Conservation (phyloP, 2,113 vertebrate species). For the Boleophthalmus pectinirostris region DNA sequence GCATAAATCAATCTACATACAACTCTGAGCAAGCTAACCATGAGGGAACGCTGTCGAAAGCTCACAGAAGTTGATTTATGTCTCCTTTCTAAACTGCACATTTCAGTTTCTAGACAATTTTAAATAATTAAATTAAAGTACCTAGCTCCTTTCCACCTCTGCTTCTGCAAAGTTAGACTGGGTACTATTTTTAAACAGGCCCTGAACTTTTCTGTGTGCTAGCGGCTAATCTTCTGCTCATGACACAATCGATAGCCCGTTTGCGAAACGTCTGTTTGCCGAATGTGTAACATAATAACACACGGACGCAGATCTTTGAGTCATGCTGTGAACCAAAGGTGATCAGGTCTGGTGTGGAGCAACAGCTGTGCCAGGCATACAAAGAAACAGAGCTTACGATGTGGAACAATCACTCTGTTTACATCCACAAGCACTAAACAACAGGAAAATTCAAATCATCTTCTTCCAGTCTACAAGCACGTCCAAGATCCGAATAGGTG, state of each 20-base stretch:
- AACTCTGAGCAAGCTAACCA: too few species aligned
- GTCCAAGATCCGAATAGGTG: too few species aligned
- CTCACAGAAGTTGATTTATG: too few species aligned
- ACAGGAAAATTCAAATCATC: too few species aligned
- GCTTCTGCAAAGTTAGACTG: not conserved
- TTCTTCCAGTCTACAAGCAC: too few species aligned
- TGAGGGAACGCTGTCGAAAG: too few species aligned
- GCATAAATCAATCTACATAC: too few species aligned
- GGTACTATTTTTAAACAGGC: not conserved
- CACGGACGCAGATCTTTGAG: constrained; percentile 14
- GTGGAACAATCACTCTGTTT: not conserved
- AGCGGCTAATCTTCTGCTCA: constrained; percentile 36
- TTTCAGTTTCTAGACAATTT: too few species aligned
- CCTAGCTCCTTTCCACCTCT: not conserved
- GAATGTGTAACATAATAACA: constrained; percentile 32
- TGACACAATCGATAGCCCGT: constrained; percentile 46
- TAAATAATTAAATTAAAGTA: too few species aligned
- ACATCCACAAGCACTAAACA: too few species aligned
- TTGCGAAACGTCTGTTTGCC: constrained; percentile 45
- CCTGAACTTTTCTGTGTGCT: constrained; percentile 24
- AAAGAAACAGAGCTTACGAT: not conserved
- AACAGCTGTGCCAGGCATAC: constrained; percentile 3
- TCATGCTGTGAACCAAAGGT: constrained; percentile 18
- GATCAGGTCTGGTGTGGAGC: constrained; percentile 3
- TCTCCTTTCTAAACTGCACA: too few species aligned